Evolutionary conservation across 37 sponge, comb jelly and placozoan species (phyloP).

Genomic region (Bolinopsis microptera): DNA sequence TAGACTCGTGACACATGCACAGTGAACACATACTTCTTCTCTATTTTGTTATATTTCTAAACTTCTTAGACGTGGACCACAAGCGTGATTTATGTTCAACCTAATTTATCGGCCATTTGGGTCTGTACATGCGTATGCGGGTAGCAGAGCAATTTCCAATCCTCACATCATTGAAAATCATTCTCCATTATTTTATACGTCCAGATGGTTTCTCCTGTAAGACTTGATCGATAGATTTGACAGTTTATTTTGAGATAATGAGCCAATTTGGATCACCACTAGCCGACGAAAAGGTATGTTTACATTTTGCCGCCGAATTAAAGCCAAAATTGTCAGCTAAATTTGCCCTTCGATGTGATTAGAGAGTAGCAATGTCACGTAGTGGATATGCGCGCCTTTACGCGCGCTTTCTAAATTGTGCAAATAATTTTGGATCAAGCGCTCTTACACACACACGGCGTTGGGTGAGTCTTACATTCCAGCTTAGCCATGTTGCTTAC

Average conservation of each 20-base stretch:
- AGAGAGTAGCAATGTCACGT: conserved; percentile 25
- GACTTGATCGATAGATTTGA: not conserved
- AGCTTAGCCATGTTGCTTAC: not conserved
- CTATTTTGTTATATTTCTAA: too few species aligned
- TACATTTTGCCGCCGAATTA: conserved; percentile 53
- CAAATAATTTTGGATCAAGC: not conserved
- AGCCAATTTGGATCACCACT: not conserved
- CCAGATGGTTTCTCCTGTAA: not conserved
- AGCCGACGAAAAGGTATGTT: not conserved
- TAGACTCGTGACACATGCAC: too few species aligned
- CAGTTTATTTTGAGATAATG: not conserved
- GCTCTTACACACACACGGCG: not conserved
- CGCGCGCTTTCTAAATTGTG: not conserved
- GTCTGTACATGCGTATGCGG: too few species aligned
- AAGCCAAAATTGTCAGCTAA: conserved; percentile 51
- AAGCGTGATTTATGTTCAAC: too few species aligned
- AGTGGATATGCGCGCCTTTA: not conserved
- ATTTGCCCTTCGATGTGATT: not conserved
- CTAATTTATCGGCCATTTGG: too few species aligned
- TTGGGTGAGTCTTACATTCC: not conserved
- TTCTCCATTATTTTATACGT: too few species aligned
- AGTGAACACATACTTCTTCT: too few species aligned
- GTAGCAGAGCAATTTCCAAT: too few species aligned
- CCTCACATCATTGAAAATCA: too few species aligned
- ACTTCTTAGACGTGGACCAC: too few species aligned